Base-by-base conservation (phyloP, 64 coral and sea anemone genomes). In the Orbicella faveolata region DNA sequence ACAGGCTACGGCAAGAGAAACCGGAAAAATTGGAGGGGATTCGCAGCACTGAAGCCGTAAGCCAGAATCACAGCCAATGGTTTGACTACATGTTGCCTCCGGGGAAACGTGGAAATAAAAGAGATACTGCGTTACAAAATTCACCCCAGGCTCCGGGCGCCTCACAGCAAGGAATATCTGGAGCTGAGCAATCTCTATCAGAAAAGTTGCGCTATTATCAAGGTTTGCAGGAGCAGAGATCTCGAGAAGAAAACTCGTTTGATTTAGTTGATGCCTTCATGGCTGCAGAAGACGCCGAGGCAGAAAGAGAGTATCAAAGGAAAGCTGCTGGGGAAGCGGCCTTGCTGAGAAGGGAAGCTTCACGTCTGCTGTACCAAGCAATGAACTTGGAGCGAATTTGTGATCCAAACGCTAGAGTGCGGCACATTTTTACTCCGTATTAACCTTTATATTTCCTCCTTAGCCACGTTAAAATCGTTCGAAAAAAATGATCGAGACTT, bases 361-460 rank as follows among this genome's bases (percentile, higher is more conserved):
- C 94, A 7, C 76, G 76, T 15, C 73, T 93, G 77, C 67, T 96
- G 15, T 96, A 73, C 48, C 73, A 90, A 67, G 94, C 94, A 13
- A 96, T 96, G 91, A 90, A 96, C 76, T 74, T 96, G 87, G 94
- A 96, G 52, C 74, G 81, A 62, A 72, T 96, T 75, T 96, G 90
- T 54, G 94, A 96, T 75, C 94, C 81, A 5, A 96, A 96, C 57
- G 90, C 91, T 11, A 83, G 94, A 90, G 94, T 96, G 23, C 85
- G 88, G 36, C 94, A 96, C 64, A 89, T 96, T 73, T 96, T 89
- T 77, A 74, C 85, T 36, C 94, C 91, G 18, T 59, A 93, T 9
- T 96, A 64, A 82, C 2, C 1, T 26, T 33, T 5, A 23, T 64
- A 26, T 12, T n/a, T 23, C 13, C 11, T 74, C 10, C 55, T 59